phyloP scores from a whole-genome alignment of 2,113 vertebrate species.

The Paramisgurnus dabryanus region DNA sequence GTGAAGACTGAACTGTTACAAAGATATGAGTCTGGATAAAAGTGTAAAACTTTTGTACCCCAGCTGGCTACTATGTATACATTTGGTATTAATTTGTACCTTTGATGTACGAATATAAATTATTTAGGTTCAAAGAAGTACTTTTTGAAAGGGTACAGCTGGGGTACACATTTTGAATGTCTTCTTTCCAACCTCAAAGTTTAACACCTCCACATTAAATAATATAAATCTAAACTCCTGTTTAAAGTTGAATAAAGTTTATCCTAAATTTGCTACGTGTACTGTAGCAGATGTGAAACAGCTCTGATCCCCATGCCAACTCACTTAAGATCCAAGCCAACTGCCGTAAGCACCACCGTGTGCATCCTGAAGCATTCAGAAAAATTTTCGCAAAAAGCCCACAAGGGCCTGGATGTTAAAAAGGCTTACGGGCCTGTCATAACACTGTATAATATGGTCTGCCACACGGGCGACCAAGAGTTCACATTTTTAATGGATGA shows the following conservation, averaged over 20 bases:
- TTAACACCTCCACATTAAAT: not conserved
- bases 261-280: slow-evolving; percentile 23
- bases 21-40: slow-evolving; percentile 3
- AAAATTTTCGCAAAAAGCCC: slow-evolving; percentile 57
- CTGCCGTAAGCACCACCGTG: not conserved
- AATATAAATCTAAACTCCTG: not conserved
- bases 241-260: not conserved
- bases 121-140: not conserved
- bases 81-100: no score
- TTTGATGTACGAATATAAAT: not conserved
- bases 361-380: slow-evolving; percentile 3
- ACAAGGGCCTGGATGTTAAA: slow-evolving; percentile 58
- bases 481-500: slow-evolving; percentile 59
- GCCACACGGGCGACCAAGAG: slow-evolving; percentile 40
- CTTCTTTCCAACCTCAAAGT: no score
- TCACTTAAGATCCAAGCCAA: slow-evolving; percentile 5
- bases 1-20: slow-evolving; percentile 12
- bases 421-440: slow-evolving; percentile 55
- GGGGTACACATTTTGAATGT: no score
- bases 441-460: slow-evolving; percentile 55
- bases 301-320: slow-evolving; percentile 23
- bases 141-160: no score
- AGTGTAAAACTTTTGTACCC: slow-evolving; percentile 31
- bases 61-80: slow-evolving; percentile 25
- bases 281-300: not conserved